Base-by-base conservation (phyloP, 2,797 vertebrate species). In the Cynopterus sphinx region DNA sequence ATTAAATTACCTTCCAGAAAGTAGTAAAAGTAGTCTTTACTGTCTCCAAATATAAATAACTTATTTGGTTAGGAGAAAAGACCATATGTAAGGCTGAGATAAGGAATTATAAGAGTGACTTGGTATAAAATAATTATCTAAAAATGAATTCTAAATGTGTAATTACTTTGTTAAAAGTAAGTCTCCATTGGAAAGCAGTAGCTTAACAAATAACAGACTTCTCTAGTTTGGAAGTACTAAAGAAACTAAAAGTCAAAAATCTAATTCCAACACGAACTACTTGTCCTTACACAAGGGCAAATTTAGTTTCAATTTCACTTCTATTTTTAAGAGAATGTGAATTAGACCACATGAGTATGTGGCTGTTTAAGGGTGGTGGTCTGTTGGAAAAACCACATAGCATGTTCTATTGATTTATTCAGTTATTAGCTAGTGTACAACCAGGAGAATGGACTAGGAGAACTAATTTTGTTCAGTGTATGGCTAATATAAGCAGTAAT, bases 81-180 rank as follows among this genome's bases (percentile, higher is more conserved):
- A 57, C 67, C 24, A 57, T 73, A n/a, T 87, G 49, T 96, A 84
- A 93, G 33, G 7, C 33, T 31, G 5, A 61, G 81, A 16, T 90
- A 94, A 49, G 4, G 41, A 81, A 36, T 81, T 92, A 55, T 0
- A 74, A 70, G 70, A 12, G 36, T 81, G 19, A 9, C 21, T 86
- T 83, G 41, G 71, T 94, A 3, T 39, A 55, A 17, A 92, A 33
- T 92, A 90, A 82, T 86, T 43, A 31, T n/a, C 21, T 78, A 74
- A 70, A 92, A 95, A n/a, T 85, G 65, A 78, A 93, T 88, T 39
- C 33, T 65, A n/a, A 88, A 43, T 88, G 36, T 16, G 31, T 51
- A 83, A 24, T 83, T 92, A n/a, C 19, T 86, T 91, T 65, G 8
- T 87, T 91, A 36, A 9, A 85, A 65, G 46, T 78, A 96, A 91